A percentile compares a stretch with the other conserved stretches of the same genome.
phyloP scores from a whole-genome alignment of 2,113 vertebrate genomes.

The Plectropomus leopardus region DNA sequence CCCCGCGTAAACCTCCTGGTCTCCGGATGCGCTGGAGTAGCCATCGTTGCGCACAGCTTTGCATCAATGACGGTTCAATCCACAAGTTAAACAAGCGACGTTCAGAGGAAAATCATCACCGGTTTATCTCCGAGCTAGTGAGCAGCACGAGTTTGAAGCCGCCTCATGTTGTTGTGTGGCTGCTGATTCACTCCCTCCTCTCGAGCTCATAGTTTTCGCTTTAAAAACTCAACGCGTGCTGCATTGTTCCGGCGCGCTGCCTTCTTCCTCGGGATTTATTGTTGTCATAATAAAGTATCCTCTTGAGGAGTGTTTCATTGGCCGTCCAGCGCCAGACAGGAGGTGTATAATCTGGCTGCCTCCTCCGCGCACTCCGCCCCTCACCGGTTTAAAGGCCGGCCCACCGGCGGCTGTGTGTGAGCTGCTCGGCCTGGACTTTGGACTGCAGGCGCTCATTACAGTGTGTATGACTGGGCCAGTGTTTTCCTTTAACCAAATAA shows the following conservation, averaged over 20 bases:
- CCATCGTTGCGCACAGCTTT: constrained; percentile 68
- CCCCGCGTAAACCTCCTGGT: constrained; percentile 95
- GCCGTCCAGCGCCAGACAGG: constrained; percentile 50
- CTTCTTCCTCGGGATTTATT: constrained; percentile 7
- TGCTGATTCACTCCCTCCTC: constrained; percentile 31
- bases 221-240: constrained; percentile 3
- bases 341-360: constrained; percentile 65
- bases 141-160: constrained; percentile 55
- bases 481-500: not conserved
- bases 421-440: constrained; percentile 62
- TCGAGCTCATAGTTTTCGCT: constrained; percentile 27
- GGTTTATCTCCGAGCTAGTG: constrained; percentile 34
- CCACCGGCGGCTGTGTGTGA: constrained; percentile 42
- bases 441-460: constrained; percentile 2
- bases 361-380: constrained; percentile 68
- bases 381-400: constrained; percentile 60
- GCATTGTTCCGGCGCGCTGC: not conserved
- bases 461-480: constrained; percentile 15
- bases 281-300: constrained; percentile 50
- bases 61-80: constrained; percentile 48
- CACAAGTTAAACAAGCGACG: constrained; percentile 7
- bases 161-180: constrained; percentile 61
- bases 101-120: constrained; percentile 40
- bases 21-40: constrained; percentile 85
- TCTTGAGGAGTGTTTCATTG: constrained; percentile 49